Conservation (phyloP, 2,797 vertebrate genomes). For the Falco cherrug region DNA sequence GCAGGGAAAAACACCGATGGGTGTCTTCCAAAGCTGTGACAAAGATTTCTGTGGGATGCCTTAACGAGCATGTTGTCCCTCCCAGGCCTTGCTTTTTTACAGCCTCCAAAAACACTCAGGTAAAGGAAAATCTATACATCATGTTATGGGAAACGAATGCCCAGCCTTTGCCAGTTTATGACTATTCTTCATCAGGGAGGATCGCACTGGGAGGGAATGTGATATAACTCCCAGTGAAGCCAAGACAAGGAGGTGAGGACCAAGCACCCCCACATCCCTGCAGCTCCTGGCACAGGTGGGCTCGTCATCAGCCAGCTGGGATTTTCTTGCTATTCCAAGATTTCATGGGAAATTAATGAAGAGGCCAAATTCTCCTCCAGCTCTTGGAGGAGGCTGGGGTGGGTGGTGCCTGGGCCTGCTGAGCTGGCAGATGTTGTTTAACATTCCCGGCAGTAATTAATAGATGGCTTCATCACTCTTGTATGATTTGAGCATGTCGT, state of each 20-base stretch:
- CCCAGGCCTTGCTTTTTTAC: neutral
- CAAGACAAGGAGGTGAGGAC: neutral
- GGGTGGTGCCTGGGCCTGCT: constrained; percentile 48
- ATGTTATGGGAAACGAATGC: neutral
- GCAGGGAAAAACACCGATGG: neutral
- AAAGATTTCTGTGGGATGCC: neutral
- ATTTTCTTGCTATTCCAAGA: neutral
- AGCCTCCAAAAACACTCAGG: neutral
- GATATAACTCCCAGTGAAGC: neutral
- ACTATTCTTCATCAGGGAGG: neutral
- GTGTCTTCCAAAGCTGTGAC: neutral
- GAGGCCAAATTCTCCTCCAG: constrained; percentile 44
- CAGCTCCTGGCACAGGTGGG: neutral
- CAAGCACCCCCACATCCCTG: rapidly evolving
- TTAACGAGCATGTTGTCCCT: neutral
- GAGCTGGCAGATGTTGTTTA: constrained; percentile 72
- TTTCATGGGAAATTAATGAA: constrained; percentile 35
- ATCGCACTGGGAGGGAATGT: neutral
- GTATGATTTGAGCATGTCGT: constrained; percentile 54
- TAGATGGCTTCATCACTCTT: constrained; percentile 61
- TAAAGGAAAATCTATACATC: neutral
- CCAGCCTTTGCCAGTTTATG: neutral
- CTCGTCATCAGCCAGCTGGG: neutral
- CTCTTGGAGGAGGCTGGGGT: constrained; percentile 22
- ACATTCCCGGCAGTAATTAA: constrained; percentile 68